Conservation (phyloP, 2,797 vertebrate genomes). For the Balearica regulorum region DNA sequence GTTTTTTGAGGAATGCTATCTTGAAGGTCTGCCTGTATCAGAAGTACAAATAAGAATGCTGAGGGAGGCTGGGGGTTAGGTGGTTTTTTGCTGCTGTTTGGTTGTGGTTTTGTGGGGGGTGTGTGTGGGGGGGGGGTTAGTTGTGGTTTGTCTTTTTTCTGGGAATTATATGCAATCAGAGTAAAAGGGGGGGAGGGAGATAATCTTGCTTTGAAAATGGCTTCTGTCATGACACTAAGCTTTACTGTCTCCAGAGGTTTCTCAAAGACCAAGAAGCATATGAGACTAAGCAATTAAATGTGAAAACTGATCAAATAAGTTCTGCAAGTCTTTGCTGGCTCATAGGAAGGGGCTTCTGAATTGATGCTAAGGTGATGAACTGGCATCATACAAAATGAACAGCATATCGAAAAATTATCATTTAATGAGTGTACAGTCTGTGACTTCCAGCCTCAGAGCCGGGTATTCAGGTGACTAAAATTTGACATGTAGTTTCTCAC, state of each 20-base stretch:
- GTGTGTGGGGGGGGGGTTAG: no score
- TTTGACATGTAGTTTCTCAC: neutral
- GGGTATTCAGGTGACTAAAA: neutral
- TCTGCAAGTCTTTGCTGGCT: neutral
- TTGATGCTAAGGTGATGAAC: neutral
- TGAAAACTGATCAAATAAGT: neutral
- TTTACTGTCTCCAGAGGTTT: neutral
- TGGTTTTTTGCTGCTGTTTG: no score
- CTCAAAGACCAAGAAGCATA: neutral
- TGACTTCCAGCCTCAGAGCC: neutral
- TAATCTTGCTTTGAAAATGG: neutral
- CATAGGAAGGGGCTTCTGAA: neutral
- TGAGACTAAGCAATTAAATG: constrained; percentile 19
- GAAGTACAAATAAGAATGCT: neutral
- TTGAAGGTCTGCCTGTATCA: neutral
- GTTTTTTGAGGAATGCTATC: neutral
- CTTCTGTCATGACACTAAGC: neutral
- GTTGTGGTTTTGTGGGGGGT: no score
- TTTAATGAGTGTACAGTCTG: neutral
- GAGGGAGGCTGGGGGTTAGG: no score
- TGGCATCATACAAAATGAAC: neutral
- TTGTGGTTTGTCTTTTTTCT: neutral
- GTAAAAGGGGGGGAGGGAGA: neutral
- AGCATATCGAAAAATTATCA: neutral
- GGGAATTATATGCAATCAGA: neutral